Evolutionary conservation across 1,140 invertebrate species (phyloP).

Genomic region (Drosophila ananassae): DNA sequence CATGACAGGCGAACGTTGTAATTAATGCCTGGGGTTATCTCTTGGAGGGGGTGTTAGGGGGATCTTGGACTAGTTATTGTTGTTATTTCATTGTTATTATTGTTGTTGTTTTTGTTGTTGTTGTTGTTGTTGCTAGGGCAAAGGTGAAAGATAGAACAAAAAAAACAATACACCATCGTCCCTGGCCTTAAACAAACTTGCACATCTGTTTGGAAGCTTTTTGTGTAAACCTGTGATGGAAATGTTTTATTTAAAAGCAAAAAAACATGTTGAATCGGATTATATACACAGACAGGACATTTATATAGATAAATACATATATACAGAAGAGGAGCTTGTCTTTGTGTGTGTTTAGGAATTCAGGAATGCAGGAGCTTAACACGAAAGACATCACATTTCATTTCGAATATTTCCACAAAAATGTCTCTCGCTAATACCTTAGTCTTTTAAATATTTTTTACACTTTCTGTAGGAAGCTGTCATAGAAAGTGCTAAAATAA

Average conservation of each 20-base stretch:
- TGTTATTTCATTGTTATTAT: background rate
- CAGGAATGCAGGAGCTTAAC: too few relatives aligned
- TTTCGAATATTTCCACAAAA: too few relatives aligned
- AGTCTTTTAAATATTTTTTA: too few relatives aligned
- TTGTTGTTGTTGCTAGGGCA: background rate
- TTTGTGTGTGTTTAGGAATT: background rate
- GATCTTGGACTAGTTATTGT: background rate
- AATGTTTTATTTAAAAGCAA: slow-evolving; percentile 41
- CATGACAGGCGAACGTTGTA: slow-evolving; percentile 59
- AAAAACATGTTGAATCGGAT: slow-evolving; percentile 29
- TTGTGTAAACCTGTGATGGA: slow-evolving; percentile 23
- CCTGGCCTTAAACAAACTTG: slow-evolving; percentile 55
- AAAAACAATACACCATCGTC: slow-evolving; percentile 28
- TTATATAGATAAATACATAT: background rate
- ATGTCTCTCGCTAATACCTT: too few relatives aligned
- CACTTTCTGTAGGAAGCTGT: too few relatives aligned
- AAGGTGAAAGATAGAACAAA: slow-evolving; percentile 40
- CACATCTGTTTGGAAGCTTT: slow-evolving; percentile 2
- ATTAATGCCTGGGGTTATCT: slow-evolving; percentile 62
- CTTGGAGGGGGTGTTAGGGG: background rate
- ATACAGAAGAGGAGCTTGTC: background rate
- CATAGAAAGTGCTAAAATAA: too few relatives aligned
- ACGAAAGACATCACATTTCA: too few relatives aligned
- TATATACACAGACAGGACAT: slow-evolving; percentile 29
- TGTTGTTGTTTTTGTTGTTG: background rate